Percentiles rank a stretch among this genome's conserved stretches.
Conservation (phyloP, 2,888 invertebrate species). For the Malacosoma neustria region DNA sequence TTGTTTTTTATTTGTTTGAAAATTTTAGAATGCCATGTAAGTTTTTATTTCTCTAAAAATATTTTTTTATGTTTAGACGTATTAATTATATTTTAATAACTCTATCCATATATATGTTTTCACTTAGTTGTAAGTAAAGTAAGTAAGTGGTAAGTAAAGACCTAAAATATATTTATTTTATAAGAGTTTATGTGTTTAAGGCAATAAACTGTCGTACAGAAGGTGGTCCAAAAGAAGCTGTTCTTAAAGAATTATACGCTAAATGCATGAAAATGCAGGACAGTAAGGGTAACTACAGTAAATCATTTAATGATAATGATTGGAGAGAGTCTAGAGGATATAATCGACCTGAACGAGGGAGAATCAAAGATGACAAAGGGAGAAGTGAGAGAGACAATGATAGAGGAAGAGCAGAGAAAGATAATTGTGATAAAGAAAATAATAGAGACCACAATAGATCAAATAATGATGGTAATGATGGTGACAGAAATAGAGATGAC, state of each 20-base stretch:
- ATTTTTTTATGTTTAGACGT: too few relatives aligned
- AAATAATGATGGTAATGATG: not conserved
- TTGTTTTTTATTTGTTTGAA: slow-evolving; percentile 30
- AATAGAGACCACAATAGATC: not conserved
- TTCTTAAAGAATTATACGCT: slow-evolving; percentile 72
- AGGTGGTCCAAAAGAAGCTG: slow-evolving; percentile 73
- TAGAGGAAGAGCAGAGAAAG: slow-evolving; percentile 20
- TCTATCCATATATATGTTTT: too few relatives aligned
- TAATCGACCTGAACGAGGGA: slow-evolving; percentile 28
- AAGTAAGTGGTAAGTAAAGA: too few relatives aligned
- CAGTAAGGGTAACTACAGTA: slow-evolving; percentile 28
- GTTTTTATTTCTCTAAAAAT: too few relatives aligned
- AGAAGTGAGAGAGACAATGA: slow-evolving; percentile 18
- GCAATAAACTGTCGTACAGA: slow-evolving; percentile 75
- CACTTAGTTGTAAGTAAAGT: too few relatives aligned
- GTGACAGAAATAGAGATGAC: slow-evolving; percentile 21
- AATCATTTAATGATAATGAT: slow-evolving; percentile 31
- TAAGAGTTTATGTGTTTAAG: slow-evolving; percentile 24
- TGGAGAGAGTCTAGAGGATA: slow-evolving; percentile 34
- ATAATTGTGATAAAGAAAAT: slow-evolving; percentile 12
- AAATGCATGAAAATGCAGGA: slow-evolving; percentile 69
- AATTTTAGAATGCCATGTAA: slow-evolving; percentile 33
- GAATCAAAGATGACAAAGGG: slow-evolving; percentile 18
- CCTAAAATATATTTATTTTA: too few relatives aligned
- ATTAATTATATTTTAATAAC: too few relatives aligned